Base-by-base conservation (phyloP, 2,797 vertebrate genomes). In the Cercopithecus hamlyni region DNA sequence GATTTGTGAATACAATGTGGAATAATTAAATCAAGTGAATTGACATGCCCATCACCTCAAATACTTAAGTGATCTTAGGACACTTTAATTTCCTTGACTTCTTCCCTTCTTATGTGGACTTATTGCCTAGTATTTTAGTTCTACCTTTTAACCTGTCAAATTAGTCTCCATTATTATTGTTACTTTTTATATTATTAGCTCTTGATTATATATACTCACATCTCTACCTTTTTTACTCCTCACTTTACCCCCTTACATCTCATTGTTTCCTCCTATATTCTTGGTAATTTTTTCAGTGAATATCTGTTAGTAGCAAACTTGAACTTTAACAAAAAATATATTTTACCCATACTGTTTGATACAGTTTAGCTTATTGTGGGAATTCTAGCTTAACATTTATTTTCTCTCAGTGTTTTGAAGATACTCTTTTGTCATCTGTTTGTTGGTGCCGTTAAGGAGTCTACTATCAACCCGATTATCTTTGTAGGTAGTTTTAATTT, bases 351-450 rank as follows among this genome's bases (percentile, higher is more conserved):
- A 70, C 30, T 83, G 11, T 89, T 86, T 61, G 75, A 87, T 24
- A 70, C 87, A 87, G 52, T 87, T 89, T 94, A 77, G 30, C 39
- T 90, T 92, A 48, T 45, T 83, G 61, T 57, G 50, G 84, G 80
- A 94, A 93, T 87, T 89, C 64, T 83, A 93, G 67, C 30, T 75
- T 88, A 94, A 77, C 55, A 19, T 86, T 82, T 70, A 82, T 88
- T 93, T 95, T 94, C 85, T 83, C 12, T 95, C 19, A 39, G 26
- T 86, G n/a, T 95, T 92, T 95, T 77, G 45, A 94, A 58, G 76
- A 17, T 84, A 84, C n/a, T 80, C 82, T 50, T 94, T 91, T 92
- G 57, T 96, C 61, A 8, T 86, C n/a, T 95, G 5, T 96, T 57
- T 86, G 19, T 93, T 91, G 30, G 94, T 91, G 57, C 90, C 57